Base-by-base conservation (phyloP, 2,888 invertebrate genomes). In the Polia nebulosa region DNA sequence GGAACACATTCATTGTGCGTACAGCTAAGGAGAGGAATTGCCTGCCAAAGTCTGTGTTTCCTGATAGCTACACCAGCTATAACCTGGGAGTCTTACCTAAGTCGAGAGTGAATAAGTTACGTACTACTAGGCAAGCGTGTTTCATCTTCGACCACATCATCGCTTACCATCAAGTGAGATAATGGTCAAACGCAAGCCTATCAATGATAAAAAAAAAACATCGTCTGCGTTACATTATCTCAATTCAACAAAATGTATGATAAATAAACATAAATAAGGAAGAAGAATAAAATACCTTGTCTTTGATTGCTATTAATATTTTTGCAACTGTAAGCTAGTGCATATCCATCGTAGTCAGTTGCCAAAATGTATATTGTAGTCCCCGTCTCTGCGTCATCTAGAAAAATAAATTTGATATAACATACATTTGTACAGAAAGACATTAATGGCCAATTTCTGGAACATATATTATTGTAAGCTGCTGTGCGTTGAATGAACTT, bases 301-400 rank as follows among this genome's bases (percentile, higher is more conserved):
- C 94, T 85, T 39, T 88, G 80, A 84, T 84, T 92, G 11, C 72
- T 51, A 62, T 90, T 87, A 11, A 93, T 34, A 67, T 95, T 90
- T 8, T 72, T 85, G 63, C 97, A 97, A 65, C 96, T 96, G 95
- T 97, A 97, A 0, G 96, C 96, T 2, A 97, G 94, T 0, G 97
- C 94, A 81, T 96, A 97, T 47, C 91, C 92, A 0, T 92, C 90
- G 86, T 97, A 97, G 87, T 97, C 97, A 0, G 97, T 97, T 7
- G 93, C 96, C 52, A 97, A 85, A 20, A 97, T 92, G 95, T 96
- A 96, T 6, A 94, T 68, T 0, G 87, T 72, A 4, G 84, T 90
- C n/a, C 55, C 59, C 13, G 36, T 8, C 0, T 5, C 51, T 36
- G 60, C 72, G 11, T 5, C 69, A 0, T 63, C 64, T 71, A 47